Evolutionary conservation across 92 coral and sea anemone genomes (phyloP).

Genomic region (Zoanthus sansibaricus): DNA sequence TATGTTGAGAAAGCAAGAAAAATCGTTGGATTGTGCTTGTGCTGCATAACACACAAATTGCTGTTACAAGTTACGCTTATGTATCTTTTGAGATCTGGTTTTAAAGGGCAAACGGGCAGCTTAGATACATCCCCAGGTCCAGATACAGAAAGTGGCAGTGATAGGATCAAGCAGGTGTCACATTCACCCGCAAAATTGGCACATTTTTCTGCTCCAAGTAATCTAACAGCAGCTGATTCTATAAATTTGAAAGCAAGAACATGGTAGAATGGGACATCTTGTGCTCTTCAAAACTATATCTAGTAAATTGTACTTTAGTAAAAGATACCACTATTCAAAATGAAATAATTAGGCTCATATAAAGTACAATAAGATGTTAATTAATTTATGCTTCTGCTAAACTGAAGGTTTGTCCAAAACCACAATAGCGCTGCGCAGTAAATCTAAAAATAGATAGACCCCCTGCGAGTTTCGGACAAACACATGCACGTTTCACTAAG

Average conservation of each 20-base stretch:
- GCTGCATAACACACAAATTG: slow-evolving; percentile 32
- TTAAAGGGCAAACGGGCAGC: slow-evolving; percentile 24
- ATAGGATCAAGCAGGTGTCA: slow-evolving; percentile 35
- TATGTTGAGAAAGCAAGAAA: slow-evolving; percentile 29
- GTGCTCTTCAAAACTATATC: no score
- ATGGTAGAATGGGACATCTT: no score
- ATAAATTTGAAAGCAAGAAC: slow-evolving; percentile 36
- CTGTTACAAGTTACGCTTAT: slow-evolving; percentile 32
- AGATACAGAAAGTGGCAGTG: slow-evolving; percentile 30
- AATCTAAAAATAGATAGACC: no score
- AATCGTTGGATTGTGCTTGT: slow-evolving; percentile 24
- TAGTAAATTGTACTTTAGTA: no score
- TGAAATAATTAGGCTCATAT: no score
- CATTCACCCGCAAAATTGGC: slow-evolving; percentile 28
- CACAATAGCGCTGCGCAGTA: no score
- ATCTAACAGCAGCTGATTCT: slow-evolving; percentile 37
- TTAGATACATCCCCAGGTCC: slow-evolving; percentile 44
- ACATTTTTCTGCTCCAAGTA: slow-evolving; percentile 25
- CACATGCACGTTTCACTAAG: no score
- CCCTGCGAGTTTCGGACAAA: no score
- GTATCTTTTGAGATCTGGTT: slow-evolving; percentile 36
- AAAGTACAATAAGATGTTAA: no score
- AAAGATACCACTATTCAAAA: no score
- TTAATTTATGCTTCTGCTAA: no score
- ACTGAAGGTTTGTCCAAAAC: no score